phyloP scores from a whole-genome alignment of 1,140 invertebrate genomes.

The Lerema accius region DNA sequence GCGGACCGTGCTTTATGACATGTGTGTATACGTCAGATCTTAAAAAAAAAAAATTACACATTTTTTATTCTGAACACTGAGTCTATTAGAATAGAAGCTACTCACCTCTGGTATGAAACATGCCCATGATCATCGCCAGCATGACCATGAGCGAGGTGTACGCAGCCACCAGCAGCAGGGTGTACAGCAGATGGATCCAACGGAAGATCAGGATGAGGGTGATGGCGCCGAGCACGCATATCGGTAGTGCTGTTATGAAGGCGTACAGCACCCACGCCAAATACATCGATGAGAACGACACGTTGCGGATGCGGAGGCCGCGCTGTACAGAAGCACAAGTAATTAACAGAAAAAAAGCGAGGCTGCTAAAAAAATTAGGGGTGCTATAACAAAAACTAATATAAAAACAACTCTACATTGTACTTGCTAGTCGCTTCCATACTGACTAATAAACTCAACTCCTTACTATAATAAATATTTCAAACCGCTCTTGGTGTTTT shows the following conservation, averaged over 20 bases:
- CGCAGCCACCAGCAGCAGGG: slow-evolving; percentile 50
- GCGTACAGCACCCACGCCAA: slow-evolving; percentile 62
- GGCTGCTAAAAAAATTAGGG: too few species aligned
- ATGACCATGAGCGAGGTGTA: slow-evolving; percentile 65
- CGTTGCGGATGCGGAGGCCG: slow-evolving; percentile 56
- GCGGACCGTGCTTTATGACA: too few species aligned
- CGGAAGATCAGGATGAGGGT: slow-evolving; percentile 65
- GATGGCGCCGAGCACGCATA: slow-evolving; percentile 54
- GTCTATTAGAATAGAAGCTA: not conserved
- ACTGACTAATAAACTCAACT: too few species aligned
- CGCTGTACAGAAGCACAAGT: slow-evolving; percentile 50
- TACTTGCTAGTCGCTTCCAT: too few species aligned
- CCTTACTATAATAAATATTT: too few species aligned
- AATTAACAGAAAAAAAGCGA: too few species aligned
- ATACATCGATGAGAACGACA: slow-evolving; percentile 58
- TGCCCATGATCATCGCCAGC: slow-evolving; percentile 62
- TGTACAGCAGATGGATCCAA: slow-evolving; percentile 62
- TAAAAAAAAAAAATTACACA: too few species aligned
- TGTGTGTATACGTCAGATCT: too few species aligned
- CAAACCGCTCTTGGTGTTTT: too few species aligned
- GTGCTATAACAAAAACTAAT: too few species aligned
- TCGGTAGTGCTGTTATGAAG: slow-evolving; percentile 57
- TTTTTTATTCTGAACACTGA: too few species aligned
- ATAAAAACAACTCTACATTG: too few species aligned
- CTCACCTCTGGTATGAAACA: slow-evolving; percentile 66